Evolutionary conservation across 2,113 vertebrate genomes (phyloP).

Genomic region (Cyprinus carpio): DNA sequence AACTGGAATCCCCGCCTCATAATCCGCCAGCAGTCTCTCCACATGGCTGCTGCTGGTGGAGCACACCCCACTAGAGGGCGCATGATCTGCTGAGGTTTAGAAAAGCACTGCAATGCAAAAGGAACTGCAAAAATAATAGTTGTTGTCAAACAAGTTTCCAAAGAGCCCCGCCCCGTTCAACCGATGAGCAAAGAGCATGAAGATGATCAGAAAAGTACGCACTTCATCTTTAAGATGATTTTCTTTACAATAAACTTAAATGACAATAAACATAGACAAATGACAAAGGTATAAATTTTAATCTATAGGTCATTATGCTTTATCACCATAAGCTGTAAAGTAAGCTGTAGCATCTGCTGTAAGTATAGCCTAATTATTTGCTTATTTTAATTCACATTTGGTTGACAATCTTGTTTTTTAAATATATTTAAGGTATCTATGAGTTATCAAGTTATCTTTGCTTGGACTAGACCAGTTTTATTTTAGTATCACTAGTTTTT

Average conservation of each 20-base stretch:
- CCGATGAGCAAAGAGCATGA: not conserved
- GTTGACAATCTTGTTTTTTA: not conserved
- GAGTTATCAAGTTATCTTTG: too few species aligned
- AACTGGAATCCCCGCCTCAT: slow-evolving; percentile 70
- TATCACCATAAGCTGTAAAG: not conserved
- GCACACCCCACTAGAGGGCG: not conserved
- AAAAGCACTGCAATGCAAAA: not conserved
- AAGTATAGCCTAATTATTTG: not conserved
- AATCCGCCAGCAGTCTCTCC: slow-evolving; percentile 66
- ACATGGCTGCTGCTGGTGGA: not conserved
- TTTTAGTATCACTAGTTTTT: too few species aligned
- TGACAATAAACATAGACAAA: too few species aligned
- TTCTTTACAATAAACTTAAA: too few species aligned
- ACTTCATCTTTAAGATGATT: too few species aligned
- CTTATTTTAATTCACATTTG: not conserved
- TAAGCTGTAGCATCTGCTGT: too few species aligned
- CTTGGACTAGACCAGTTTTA: too few species aligned
- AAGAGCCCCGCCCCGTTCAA: not conserved
- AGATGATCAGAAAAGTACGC: too few species aligned
- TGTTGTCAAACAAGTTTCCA: not conserved
- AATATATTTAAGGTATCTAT: too few species aligned
- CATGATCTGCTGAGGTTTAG: not conserved
- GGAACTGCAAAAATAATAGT: not conserved
- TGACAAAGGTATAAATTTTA: not conserved
- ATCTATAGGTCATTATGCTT: too few species aligned